Percentiles rank a stretch among this genome's conserved stretches.
Conservation (phyloP, 2,888 invertebrate species). For the Conus canariensis region DNA sequence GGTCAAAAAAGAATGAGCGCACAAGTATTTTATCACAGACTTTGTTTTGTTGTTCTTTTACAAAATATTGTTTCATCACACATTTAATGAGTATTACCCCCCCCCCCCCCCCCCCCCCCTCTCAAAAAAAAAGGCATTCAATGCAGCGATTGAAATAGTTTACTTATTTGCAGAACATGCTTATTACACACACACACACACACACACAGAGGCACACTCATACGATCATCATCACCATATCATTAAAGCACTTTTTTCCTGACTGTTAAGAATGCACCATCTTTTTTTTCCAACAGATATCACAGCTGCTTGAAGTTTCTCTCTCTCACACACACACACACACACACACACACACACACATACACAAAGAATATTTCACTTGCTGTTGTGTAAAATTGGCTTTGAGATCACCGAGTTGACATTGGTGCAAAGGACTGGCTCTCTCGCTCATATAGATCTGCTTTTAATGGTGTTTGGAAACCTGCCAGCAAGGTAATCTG, state of each 20-base stretch:
- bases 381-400: no score
- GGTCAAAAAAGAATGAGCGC: not conserved
- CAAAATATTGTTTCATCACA: no score
- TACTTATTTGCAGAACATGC: not conserved
- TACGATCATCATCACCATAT: not conserved
- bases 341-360: not conserved
- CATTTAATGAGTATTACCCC: no score
- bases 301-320: not conserved
- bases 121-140: no score
- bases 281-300: not conserved
- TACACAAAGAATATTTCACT: not conserved
- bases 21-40: not conserved
- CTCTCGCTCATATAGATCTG: no score
- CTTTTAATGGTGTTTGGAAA: no score
- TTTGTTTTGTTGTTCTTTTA: no score
- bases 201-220: not conserved
- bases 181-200: not conserved
- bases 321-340: not conserved
- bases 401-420: no score
- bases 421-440: no score
- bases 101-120: no score
- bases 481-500: no score
- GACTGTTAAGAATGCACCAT: no score
- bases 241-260: not conserved
- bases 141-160: not conserved